phyloP scores from a whole-genome alignment of 2,113 vertebrate species.

The Coptodon bakossiorum region DNA sequence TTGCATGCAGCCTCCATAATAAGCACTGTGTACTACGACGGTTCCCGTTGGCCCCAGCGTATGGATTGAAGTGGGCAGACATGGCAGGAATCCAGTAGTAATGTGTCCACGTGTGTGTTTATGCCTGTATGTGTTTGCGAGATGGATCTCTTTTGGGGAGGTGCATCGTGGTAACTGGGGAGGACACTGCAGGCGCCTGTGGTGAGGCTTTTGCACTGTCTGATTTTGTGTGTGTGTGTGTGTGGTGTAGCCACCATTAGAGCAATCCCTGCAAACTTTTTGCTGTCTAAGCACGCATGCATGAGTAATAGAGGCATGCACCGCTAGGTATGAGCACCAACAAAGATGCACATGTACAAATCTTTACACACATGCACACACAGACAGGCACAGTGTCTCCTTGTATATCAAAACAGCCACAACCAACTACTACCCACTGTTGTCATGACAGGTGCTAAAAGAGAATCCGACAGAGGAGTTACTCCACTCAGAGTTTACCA shows the following conservation, averaged over 20 bases:
- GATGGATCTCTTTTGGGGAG: conserved; percentile 22
- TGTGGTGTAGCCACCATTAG: background rate
- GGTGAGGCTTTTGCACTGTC: conserved; percentile 35
- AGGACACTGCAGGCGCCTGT: conserved; percentile 45
- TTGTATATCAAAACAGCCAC: conserved; percentile 25
- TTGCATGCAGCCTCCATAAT: conserved; percentile 34
- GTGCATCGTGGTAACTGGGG: conserved; percentile 15
- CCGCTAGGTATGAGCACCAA: background rate
- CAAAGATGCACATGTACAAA: background rate
- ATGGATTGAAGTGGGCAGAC: conserved; percentile 57
- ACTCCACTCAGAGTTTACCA: conserved; percentile 14
- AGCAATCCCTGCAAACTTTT: background rate
- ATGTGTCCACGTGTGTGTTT: conserved; percentile 7
- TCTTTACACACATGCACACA: background rate
- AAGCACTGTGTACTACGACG: conserved; percentile 27
- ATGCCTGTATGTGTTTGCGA: background rate
- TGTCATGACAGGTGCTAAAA: conserved; percentile 56
- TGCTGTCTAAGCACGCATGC: background rate
- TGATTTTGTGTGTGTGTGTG: background rate
- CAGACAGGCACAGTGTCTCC: background rate
- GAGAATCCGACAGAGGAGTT: conserved; percentile 20
- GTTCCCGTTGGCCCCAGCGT: conserved; percentile 11
- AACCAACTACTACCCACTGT: conserved; percentile 37
- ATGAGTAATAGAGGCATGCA: background rate
- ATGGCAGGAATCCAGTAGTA: conserved; percentile 44